These are phyloP conservation scores for Toxotes chatareus DNA, from an alignment of 2,113 vertebrate genomes.

Conservation along the genomic window DNA sequence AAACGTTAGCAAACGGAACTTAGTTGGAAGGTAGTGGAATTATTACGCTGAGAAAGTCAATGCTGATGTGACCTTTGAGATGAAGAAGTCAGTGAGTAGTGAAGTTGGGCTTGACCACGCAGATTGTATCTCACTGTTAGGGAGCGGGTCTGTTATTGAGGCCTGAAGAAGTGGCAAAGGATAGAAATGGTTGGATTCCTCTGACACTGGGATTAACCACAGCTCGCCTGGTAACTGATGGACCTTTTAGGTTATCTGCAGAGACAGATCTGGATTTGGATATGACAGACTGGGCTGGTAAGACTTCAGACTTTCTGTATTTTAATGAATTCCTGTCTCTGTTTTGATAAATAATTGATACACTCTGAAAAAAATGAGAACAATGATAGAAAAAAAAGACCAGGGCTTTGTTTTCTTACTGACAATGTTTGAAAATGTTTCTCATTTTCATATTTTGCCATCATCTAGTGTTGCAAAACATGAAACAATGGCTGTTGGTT, in stretches of 20 bases:
- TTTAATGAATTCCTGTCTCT: neutral
- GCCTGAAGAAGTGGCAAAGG: neutral
- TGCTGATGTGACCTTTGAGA: slow-evolving; percentile 14
- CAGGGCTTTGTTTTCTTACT: neutral
- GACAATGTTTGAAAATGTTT: neutral
- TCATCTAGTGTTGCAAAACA: neutral
- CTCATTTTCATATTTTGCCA: neutral
- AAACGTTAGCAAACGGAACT: slow-evolving; percentile 23
- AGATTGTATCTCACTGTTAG: neutral
- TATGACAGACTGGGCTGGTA: neutral
- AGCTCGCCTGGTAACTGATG: neutral
- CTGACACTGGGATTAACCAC: neutral
- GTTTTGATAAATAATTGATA: neutral
- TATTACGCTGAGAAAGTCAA: neutral
- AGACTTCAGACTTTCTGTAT: neutral
- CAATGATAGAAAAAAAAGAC: too few species aligned
- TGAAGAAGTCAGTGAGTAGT: neutral
- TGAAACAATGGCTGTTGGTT: neutral
- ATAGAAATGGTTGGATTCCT: neutral
- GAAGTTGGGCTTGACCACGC: neutral
- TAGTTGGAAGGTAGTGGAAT: slow-evolving; percentile 5
- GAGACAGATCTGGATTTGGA: slow-evolving; percentile 2
- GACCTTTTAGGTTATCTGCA: neutral
- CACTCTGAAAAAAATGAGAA: neutral
- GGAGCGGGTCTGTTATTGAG: neutral